These are phyloP conservation scores for Protobothrops flavoviridis DNA, from an alignment of 2,113 vertebrate species.

Conservation along the genomic window DNA sequence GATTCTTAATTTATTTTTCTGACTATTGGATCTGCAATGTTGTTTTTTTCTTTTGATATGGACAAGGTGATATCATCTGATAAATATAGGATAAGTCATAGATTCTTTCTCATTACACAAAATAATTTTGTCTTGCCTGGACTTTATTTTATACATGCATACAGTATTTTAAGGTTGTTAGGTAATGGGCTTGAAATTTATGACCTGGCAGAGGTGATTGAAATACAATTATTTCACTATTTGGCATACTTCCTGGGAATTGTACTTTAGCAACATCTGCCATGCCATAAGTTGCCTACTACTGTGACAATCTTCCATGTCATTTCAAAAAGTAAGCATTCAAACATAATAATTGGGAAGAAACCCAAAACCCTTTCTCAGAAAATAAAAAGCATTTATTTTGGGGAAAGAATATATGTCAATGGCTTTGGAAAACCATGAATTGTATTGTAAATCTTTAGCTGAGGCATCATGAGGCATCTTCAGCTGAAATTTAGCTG, in stretches of 20 bases:
- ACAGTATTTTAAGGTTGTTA: neutral
- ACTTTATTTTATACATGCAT: neutral
- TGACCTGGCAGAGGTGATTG: neutral
- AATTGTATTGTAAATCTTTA: neutral
- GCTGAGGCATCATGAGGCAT: neutral
- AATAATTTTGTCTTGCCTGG: neutral
- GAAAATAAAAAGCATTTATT: neutral
- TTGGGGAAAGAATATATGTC: neutral
- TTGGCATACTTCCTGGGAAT: neutral
- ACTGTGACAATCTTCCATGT: neutral
- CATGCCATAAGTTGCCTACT: neutral
- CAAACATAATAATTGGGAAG: neutral
- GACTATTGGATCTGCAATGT: no score
- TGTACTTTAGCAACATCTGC: neutral
- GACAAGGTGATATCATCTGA: neutral
- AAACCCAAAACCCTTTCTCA: neutral
- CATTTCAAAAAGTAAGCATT: neutral
- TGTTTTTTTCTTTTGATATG: neutral
- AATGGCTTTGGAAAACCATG: neutral
- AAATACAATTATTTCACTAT: neutral
- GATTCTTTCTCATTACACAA: neutral
- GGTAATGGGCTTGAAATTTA: neutral
- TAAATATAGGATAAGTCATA: neutral
- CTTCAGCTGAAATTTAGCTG: conserved; percentile 18
- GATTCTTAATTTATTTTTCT: neutral